Conservation (phyloP, 2,797 vertebrate species). For the Gallinago stenura region DNA sequence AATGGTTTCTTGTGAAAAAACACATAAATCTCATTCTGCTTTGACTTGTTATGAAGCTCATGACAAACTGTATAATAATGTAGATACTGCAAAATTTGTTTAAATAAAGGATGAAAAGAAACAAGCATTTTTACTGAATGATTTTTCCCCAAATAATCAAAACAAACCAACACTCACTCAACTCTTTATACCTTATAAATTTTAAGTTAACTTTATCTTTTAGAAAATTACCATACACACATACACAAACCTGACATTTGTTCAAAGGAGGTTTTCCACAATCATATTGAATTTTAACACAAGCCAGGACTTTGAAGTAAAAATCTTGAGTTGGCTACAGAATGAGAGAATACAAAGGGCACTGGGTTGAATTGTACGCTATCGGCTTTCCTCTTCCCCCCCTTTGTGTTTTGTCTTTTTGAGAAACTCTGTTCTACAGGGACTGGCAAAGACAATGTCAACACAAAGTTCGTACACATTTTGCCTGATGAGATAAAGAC, state of each 20-base stretch:
- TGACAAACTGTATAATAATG: slow-evolving; percentile 27
- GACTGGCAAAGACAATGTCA: neutral
- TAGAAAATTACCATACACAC: neutral
- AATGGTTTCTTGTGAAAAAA: slow-evolving; percentile 57
- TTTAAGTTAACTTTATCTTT: neutral
- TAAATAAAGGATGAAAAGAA: slow-evolving; percentile 32
- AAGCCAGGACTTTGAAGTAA: neutral
- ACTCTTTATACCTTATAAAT: slow-evolving; percentile 7
- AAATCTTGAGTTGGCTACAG: neutral
- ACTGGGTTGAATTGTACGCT: neutral
- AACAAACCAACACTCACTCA: neutral
- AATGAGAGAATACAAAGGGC: neutral
- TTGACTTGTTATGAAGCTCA: slow-evolving; percentile 53
- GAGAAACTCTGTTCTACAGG: neutral
- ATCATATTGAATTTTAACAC: neutral
- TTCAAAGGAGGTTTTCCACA: slow-evolving; percentile 1
- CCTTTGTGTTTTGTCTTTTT: neutral
- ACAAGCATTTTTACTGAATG: slow-evolving; percentile 13
- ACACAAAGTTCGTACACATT: neutral
- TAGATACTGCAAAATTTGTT: slow-evolving; percentile 44
- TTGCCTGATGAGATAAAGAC: slow-evolving; percentile 1
- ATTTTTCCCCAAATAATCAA: neutral
- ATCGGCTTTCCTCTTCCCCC: neutral
- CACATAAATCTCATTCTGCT: slow-evolving; percentile 44
- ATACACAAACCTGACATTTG: neutral